Conservation (phyloP, 2,888 invertebrate genomes). For the Ectobius pallidus region DNA sequence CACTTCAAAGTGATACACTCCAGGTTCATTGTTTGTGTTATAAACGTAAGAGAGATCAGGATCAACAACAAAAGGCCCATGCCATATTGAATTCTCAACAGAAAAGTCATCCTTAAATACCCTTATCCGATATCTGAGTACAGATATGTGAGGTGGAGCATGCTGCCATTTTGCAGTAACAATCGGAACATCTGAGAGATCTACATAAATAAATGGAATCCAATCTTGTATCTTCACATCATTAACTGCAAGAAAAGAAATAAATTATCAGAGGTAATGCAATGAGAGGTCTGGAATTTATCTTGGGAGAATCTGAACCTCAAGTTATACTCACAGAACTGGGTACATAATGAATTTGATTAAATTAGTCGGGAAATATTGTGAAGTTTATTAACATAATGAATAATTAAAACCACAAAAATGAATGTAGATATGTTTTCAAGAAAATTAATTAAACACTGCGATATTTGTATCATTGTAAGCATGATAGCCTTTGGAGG, state of each 20-base stretch:
- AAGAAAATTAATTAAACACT: too few relatives aligned
- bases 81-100: neutral
- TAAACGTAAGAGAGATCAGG: neutral
- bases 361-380: too few relatives aligned
- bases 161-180: neutral
- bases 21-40: neutral
- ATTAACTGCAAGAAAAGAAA: neutral
- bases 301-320: too few relatives aligned
- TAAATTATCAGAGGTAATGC: too few relatives aligned
- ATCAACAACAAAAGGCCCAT: neutral
- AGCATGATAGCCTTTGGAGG: too few relatives aligned
- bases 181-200: neutral
- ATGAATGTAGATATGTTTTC: too few relatives aligned
- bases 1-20: conserved; percentile 12
- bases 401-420: too few relatives aligned
- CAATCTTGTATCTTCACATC: conserved; percentile 2
- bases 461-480: too few relatives aligned
- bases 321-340: too few relatives aligned
- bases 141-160: neutral
- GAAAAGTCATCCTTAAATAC: neutral
- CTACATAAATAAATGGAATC: conserved; percentile 11
- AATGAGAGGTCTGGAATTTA: too few relatives aligned
- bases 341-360: too few relatives aligned
- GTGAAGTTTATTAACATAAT: too few relatives aligned
- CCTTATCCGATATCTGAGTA: neutral